A percentile compares a stretch with the other conserved stretches of the same genome.
Evolutionary conservation across 2,888 invertebrate species (phyloP).

Genomic region (Chymomyza caudatula): DNA sequence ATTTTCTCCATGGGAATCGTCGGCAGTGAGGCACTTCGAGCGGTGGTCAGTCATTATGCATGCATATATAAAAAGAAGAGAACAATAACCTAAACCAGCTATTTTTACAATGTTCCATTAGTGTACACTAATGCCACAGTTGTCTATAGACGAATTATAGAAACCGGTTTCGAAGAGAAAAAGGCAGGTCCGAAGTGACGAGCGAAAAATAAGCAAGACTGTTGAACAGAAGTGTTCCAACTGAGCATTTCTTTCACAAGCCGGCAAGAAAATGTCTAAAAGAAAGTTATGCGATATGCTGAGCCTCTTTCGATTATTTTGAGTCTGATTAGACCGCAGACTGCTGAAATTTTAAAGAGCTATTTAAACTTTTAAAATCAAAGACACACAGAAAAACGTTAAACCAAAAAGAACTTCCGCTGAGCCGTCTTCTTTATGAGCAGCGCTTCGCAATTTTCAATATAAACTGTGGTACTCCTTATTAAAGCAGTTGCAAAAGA

Average conservation of each 20-base stretch:
- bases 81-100: background rate
- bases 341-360: no score
- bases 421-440: background rate
- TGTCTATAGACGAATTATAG: background rate
- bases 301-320: background rate
- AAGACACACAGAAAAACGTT: background rate
- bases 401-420: background rate
- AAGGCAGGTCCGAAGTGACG: background rate
- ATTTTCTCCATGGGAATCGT: background rate
- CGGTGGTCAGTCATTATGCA: background rate
- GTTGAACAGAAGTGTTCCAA: conserved; percentile 41
- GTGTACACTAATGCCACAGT: background rate
- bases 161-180: background rate
- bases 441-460: background rate
- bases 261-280: conserved; percentile 1
- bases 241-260: conserved; percentile 15
- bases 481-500: conserved; percentile 38
- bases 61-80: background rate
- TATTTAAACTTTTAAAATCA: background rate
- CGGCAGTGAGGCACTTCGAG: background rate
- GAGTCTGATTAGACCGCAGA: background rate
- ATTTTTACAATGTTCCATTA: background rate
- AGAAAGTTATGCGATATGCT: background rate
- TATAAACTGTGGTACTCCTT: background rate
- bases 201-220: background rate